Percentiles rank a stretch among this genome's conserved stretches.
phyloP scores from a whole-genome alignment of 37 sponge, comb jelly and placozoan genomes.

The Hexactinellida sp. region DNA sequence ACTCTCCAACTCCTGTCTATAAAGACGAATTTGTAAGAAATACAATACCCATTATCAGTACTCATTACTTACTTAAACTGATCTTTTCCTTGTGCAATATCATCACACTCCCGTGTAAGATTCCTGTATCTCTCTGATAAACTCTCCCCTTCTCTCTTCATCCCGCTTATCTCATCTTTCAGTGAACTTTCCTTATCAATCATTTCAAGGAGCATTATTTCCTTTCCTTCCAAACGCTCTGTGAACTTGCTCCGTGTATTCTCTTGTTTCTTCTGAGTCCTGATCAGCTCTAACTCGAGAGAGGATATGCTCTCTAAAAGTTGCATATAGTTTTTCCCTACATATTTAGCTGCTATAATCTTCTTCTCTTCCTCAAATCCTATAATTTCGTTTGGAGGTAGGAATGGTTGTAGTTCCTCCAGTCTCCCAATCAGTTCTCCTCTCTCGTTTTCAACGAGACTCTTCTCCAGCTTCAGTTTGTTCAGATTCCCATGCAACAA shows the following conservation, averaged over 20 bases:
- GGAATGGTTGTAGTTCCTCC: neutral
- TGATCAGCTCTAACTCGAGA: neutral
- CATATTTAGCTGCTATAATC: neutral
- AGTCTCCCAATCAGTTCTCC: neutral
- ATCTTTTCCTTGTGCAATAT: neutral
- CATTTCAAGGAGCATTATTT: conserved; percentile 4
- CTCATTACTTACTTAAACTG: neutral
- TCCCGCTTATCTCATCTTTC: neutral
- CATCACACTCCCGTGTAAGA: neutral
- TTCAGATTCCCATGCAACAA: neutral
- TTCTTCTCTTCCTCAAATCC: neutral
- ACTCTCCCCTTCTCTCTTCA: neutral
- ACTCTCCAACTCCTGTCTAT: neutral
- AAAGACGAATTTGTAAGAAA: neutral
- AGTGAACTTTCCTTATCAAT: conserved; percentile 8
- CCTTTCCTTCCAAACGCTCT: neutral
- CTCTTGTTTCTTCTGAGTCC: neutral
- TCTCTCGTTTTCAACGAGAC: neutral
- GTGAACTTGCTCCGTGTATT: neutral
- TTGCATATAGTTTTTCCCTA: neutral
- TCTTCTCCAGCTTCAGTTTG: neutral
- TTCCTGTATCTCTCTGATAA: neutral
- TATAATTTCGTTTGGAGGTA: neutral
- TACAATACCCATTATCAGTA: neutral
- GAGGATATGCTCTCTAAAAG: neutral